Percentiles rank a stretch among this genome's conserved stretches.
Conservation (phyloP, 37 sponge, comb jelly and placozoan genomes). For the Spongia lamella region DNA sequence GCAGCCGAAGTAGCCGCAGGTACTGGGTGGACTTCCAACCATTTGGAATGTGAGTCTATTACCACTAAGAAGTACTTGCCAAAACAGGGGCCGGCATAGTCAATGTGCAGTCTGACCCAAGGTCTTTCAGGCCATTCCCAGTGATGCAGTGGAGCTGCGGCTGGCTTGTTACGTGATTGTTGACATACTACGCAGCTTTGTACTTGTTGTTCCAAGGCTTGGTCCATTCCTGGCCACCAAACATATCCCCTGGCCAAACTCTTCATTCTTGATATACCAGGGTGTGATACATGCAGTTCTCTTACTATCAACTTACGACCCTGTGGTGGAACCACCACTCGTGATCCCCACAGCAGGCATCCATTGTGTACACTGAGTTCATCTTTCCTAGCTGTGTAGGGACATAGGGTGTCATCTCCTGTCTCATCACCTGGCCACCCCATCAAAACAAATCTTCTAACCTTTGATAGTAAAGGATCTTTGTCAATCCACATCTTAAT, state of each 20-base stretch:
- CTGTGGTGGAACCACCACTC: too few relatives aligned
- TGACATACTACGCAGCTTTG: conserved; percentile 16
- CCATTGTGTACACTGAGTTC: conserved; percentile 10
- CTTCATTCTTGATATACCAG: conserved; percentile 3
- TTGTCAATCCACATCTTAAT: neutral
- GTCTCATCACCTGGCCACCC: too few relatives aligned
- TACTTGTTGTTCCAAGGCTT: neutral
- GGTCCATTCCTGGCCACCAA: conserved; percentile 15
- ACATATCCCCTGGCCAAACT: conserved; percentile 15
- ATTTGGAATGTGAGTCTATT: conserved; percentile 48
- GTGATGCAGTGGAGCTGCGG: conserved; percentile 29
- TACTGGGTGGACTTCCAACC: conserved; percentile 28
- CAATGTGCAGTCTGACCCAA: conserved; percentile 26
- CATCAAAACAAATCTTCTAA: neutral
- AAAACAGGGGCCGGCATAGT: conserved; percentile 31
- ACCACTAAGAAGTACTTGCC: conserved; percentile 24
- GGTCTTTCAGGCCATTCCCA: conserved; percentile 33
- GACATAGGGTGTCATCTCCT: conserved; percentile 8
- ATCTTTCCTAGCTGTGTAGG: conserved; percentile 2
- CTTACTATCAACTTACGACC: conserved; percentile 10
- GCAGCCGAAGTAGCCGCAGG: conserved; percentile 13
- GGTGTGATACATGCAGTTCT: neutral
- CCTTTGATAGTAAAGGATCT: conserved; percentile 1
- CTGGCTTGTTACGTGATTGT: conserved; percentile 4
- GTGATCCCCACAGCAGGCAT: conserved; percentile 15